Base-by-base conservation (phyloP, 2,888 invertebrate genomes). In the Aelia acuminata region DNA sequence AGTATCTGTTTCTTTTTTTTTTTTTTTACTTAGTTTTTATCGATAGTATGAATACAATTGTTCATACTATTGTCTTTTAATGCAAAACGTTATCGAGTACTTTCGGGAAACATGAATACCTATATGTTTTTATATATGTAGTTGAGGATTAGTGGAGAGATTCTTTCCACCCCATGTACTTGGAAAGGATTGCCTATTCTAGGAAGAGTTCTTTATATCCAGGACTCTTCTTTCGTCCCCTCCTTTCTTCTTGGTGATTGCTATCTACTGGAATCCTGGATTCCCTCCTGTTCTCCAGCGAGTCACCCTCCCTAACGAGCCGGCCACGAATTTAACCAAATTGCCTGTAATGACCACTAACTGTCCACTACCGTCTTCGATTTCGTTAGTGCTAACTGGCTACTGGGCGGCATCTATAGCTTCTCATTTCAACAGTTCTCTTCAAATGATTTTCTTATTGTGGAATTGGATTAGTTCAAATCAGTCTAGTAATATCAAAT, bases 261-360 rank as follows among this genome's bases (percentile, higher is more conserved):
- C 85, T 85, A 85, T 85, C 85, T 85, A 43, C 85, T 39, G 85
- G 57, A 85, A 53, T 85, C 85, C 85, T 53, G 85, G 85, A 85
- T 84, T 84, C 84, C 84, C 39, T 39, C 35, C 50, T 53, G 22
- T 53, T 85, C 53, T 57, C 39, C 85, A 85, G 50, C 39, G 35
- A 85, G 85, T 85, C 85, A 85, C 85, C 85, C 85, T 85, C 57
- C 35, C 85, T 85, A 85, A 85, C 85, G 85, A 85, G 85, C 8
- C 85, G 57, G 50, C 31, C 85, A 85, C 85, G 85, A 85, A 85
- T 85, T 85, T 85, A 85, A 49, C 48, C 85, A 85, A 84, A 85
- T 85, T 85, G 53, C 39, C 39, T 49, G 49, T 85, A 85, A 85
- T 85, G 57, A 50, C 53, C 35, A 31, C 85, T 85, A 80, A 80